A percentile compares a stretch with the other conserved stretches of the same genome.
These are phyloP conservation scores for Drosophila kohkoa DNA, from an alignment of 1,140 invertebrate species.

Conservation along the genomic window DNA sequence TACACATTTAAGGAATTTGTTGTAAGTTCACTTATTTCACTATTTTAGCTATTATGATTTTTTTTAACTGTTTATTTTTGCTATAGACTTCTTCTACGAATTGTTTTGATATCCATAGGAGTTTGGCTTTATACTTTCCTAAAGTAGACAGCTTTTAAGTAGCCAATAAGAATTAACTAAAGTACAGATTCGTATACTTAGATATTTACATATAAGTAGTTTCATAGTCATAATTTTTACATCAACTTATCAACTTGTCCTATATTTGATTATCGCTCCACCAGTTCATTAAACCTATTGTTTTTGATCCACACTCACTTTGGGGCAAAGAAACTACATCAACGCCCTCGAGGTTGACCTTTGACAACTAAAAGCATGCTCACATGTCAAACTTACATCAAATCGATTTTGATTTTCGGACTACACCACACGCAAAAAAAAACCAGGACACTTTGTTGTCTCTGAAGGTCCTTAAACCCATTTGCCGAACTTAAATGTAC, in stretches of 20 bases:
- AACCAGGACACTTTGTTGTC: conserved; percentile 24
- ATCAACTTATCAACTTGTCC: neutral
- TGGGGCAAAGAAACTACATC: conserved; percentile 20
- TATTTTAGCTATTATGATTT: neutral
- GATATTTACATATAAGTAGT: no score
- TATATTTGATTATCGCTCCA: neutral
- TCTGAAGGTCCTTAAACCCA: conserved; percentile 45
- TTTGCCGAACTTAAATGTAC: conserved; percentile 51
- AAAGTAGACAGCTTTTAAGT: no score
- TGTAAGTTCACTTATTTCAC: neutral
- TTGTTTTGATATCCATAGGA: no score
- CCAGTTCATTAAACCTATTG: neutral
- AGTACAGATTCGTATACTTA: no score
- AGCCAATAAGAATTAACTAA: no score
- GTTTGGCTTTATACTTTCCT: no score
- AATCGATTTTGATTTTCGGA: conserved; percentile 59
- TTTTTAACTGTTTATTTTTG: no score
- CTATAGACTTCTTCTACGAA: no score
- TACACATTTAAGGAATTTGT: neutral
- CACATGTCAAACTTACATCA: conserved; percentile 55
- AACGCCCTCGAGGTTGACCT: conserved; percentile 63
- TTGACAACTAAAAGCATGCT: conserved; percentile 55
- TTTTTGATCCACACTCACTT: neutral
- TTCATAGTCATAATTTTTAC: no score
- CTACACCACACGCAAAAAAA: conserved; percentile 5